Evolutionary conservation across 2,797 vertebrate species (phyloP).

Genomic region (Gymnothorax reevesii): DNA sequence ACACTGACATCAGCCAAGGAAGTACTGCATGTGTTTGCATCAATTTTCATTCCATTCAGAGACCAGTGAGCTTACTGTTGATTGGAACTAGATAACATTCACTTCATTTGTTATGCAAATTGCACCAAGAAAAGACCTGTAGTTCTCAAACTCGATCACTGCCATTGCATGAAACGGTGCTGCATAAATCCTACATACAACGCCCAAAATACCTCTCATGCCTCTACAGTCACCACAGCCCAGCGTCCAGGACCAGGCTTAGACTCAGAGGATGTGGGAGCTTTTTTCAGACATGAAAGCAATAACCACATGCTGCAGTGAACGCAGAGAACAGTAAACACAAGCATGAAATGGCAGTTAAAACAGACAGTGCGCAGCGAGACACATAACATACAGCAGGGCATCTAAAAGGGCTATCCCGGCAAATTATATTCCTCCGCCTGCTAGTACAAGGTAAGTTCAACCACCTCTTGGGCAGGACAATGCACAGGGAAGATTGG

Average conservation of each 20-base stretch:
- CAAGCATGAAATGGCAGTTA: constrained; percentile 34
- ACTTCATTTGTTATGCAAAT: background rate
- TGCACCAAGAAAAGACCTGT: no score
- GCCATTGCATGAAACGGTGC: background rate
- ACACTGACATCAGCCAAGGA: background rate
- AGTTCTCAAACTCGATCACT: background rate
- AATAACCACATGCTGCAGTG: background rate
- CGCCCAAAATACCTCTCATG: constrained; percentile 8
- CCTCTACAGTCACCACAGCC: background rate
- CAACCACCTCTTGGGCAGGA: background rate
- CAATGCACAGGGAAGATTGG: background rate
- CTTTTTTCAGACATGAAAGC: background rate
- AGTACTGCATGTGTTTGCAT: background rate
- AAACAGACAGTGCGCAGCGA: constrained; percentile 17
- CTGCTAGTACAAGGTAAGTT: constrained; percentile 28
- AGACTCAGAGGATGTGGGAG: constrained; percentile 4
- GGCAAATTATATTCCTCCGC: constrained; percentile 2
- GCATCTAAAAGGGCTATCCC: constrained; percentile 28
- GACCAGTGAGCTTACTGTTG: background rate
- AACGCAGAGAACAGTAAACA: constrained; percentile 39
- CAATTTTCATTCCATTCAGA: background rate
- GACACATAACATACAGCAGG: background rate
- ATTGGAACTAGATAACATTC: background rate
- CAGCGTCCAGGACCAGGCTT: background rate
- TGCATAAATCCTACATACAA: background rate